Base-by-base conservation (phyloP, 2,113 vertebrate genomes). In the Onychorhynchus coronatus region DNA sequence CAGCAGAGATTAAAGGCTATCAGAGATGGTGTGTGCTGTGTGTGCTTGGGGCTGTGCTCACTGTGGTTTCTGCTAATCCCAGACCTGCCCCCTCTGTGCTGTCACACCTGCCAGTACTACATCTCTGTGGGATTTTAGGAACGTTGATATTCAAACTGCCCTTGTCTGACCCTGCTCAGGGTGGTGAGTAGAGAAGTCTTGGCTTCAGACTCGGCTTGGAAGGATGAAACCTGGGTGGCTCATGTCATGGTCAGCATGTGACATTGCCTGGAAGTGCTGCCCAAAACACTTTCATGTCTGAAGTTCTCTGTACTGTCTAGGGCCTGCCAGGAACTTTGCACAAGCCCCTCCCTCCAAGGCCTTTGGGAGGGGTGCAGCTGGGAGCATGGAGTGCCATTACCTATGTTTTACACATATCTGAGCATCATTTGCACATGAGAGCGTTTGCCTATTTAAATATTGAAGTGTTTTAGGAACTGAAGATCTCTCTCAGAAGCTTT, bases 351-450 rank as follows among this genome's bases (percentile, higher is more conserved):
- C 61, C 0, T 1, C 44, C 0, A 1, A 39, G 49, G 50, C 30
- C 16, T 18, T 58, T 1, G 37, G n/a, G 42, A 28, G 3, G 3
- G 21, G 31, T 37, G 37, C 25, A 1, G 23, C 52, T 77, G 23
- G 33, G 85, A 61, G 75, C 50, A 30, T 42, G 1, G 3, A 58
- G 58, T 44, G 49, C 17, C 28, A 0, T 33, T 61, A 27, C 49
- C 66, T 85, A 14, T 58, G 71, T 50, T 82, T 56, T 35, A 46
- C 50, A 1, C 6, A 9, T 55, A 12, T 21, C 50, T 63, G 6
- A 95, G 93, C 74, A 71, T 82, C 46, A 44, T 93, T 96, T 96
- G 93, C 85, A 88, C 85, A 41, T 55, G 3, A 41, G 24, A 72
- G 7, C 79, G 5, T 73, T 91, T 89, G 53, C 47, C 42, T 92